Conservation (phyloP, 2,797 vertebrate species). For the Ibycter americanus region DNA sequence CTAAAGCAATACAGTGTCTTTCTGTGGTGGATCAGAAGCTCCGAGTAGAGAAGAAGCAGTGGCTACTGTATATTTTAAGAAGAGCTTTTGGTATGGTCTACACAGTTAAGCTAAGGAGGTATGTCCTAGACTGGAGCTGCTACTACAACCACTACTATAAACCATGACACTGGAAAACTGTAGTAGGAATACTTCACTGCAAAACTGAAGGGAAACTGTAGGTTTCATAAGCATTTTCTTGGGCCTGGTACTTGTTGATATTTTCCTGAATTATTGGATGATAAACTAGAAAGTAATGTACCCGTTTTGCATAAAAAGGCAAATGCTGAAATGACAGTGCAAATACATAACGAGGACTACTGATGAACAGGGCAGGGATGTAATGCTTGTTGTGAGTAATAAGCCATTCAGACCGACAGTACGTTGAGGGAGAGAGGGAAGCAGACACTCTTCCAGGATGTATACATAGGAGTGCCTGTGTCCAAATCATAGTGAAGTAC, state of each 20-base stretch:
- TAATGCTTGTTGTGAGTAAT: not conserved
- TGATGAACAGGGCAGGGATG: not conserved
- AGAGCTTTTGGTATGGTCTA: not conserved
- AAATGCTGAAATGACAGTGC: not conserved
- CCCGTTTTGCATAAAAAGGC: not conserved
- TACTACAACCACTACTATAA: no score
- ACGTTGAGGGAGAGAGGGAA: not conserved
- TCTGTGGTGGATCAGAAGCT: not conserved
- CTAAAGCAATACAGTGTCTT: not conserved
- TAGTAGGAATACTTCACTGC: not conserved
- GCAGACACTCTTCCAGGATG: not conserved
- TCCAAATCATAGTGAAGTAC: not conserved
- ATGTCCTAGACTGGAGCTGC: not conserved
- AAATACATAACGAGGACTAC: not conserved
- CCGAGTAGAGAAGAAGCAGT: not conserved
- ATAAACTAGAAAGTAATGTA: not conserved
- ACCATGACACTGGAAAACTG: not conserved
- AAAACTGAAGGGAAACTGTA: not conserved
- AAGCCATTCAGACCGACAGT: not conserved
- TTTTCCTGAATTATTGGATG: not conserved
- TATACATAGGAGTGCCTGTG: fast-evolving
- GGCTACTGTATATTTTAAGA: not conserved
- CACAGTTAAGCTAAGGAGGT: not conserved
- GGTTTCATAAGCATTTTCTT: not conserved
- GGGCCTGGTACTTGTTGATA: not conserved